phyloP scores from a whole-genome alignment of 2,888 invertebrate genomes.

The Sinhomidia bicolor region DNA sequence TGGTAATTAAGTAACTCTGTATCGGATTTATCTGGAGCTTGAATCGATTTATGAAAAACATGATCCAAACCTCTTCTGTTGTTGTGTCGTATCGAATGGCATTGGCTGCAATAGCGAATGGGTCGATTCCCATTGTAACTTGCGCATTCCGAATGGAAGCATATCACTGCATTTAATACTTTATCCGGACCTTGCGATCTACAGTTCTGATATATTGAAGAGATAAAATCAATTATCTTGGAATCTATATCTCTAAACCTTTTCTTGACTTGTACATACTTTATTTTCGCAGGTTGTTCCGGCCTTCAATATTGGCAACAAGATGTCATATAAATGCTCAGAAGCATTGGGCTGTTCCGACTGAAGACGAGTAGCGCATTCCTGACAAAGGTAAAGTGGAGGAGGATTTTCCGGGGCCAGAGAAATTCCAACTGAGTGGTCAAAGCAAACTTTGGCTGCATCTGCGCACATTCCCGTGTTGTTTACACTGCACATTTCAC shows the following conservation, averaged over 20 bases:
- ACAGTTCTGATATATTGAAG: conserved; percentile 87
- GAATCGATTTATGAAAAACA: conserved; percentile 93
- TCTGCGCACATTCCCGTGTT: conserved; percentile 92
- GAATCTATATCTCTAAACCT: not conserved
- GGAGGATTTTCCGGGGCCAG: conserved; percentile 91
- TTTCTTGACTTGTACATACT: conserved; percentile 77
- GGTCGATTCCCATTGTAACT: conserved; percentile 97
- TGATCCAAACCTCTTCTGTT: conserved; percentile 93
- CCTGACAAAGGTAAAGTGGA: conserved; percentile 96
- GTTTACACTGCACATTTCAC: conserved; percentile 88
- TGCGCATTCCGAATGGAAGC: conserved; percentile 90
- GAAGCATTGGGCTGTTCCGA: conserved; percentile 92
- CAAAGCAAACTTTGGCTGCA: conserved; percentile 96
- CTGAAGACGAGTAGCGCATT: conserved; percentile 94
- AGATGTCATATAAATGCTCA: conserved; percentile 91
- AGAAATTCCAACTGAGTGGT: conserved; percentile 94
- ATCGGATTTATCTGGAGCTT: conserved; percentile 94
- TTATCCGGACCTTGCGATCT: conserved; percentile 84
- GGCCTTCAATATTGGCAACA: conserved; percentile 95
- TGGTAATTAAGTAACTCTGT: conserved; percentile 95
- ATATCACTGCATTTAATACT: conserved; percentile 71
- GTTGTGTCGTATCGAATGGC: conserved; percentile 94
- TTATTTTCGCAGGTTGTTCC: conserved; percentile 97
- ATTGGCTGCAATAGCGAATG: conserved; percentile 95
- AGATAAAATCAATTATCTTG: not conserved